A percentile compares a stretch with the other conserved stretches of the same genome.
phyloP scores from a whole-genome alignment of 1,140 invertebrate genomes.

The Aphaenogaster rudis region DNA sequence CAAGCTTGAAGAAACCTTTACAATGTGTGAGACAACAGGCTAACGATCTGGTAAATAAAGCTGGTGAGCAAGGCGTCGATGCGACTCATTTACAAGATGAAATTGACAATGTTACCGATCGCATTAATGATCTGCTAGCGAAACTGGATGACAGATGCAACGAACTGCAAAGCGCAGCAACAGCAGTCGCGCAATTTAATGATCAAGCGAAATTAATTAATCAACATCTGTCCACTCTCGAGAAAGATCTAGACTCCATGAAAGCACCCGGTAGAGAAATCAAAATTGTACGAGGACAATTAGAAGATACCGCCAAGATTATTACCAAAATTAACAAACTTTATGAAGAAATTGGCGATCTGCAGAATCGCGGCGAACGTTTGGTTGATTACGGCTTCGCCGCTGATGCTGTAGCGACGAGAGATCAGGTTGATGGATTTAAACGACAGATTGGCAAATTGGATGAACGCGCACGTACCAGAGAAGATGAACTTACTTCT shows the following conservation, averaged over 20 bases:
- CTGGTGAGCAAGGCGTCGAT: conserved; percentile 90
- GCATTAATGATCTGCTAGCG: conserved; percentile 92
- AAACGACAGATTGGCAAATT: conserved; percentile 93
- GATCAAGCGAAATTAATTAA: conserved; percentile 93
- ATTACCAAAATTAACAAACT: conserved; percentile 90
- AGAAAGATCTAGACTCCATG: conserved; percentile 94
- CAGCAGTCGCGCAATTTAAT: conserved; percentile 95
- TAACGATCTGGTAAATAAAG: conserved; percentile 91
- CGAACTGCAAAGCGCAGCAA: conserved; percentile 94
- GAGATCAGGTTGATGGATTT: conserved; percentile 93
- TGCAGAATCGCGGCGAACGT: conserved; percentile 91
- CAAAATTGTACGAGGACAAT: conserved; percentile 93
- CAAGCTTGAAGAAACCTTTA: conserved; percentile 92
- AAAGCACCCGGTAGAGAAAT: conserved; percentile 95
- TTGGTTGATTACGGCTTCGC: conserved; percentile 94
- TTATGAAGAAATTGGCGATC: conserved; percentile 90
- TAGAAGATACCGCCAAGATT: conserved; percentile 92
- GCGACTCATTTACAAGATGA: conserved; percentile 92
- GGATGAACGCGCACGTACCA: conserved; percentile 91
- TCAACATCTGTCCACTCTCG: conserved; percentile 92
- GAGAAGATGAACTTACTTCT: conserved; percentile 92
- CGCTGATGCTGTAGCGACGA: conserved; percentile 92
- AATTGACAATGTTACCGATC: conserved; percentile 92
- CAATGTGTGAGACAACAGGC: conserved; percentile 90
- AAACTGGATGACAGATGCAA: conserved; percentile 93